Evolutionary conservation across 92 coral and sea anemone genomes (phyloP).

Genomic region (Epizoanthus scotinus): DNA sequence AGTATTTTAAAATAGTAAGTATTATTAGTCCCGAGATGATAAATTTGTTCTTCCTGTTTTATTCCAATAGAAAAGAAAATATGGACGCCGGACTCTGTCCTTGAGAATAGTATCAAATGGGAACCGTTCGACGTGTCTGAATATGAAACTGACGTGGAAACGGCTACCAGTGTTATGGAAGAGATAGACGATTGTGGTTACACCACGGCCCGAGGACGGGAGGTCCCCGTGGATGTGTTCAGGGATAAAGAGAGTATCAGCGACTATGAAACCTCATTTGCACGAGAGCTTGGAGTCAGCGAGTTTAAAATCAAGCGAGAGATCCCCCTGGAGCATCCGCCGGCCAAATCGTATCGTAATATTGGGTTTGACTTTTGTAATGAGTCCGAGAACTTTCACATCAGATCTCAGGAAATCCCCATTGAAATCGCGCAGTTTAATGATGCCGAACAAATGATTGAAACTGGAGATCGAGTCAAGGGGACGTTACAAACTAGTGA

Average conservation of each 20-base stretch:
- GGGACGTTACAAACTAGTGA: not conserved
- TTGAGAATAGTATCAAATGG: constrained; percentile 56
- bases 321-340: not conserved
- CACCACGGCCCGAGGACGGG: not conserved
- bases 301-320: constrained; percentile 25
- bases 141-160: constrained; percentile 61
- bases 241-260: not conserved
- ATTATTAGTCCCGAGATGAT: too few species aligned
- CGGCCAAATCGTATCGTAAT: not conserved
- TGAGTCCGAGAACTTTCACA: constrained; percentile 3
- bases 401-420: constrained; percentile 26
- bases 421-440: constrained; percentile 32
- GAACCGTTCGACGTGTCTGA: constrained; percentile 81
- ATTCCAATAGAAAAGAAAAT: constrained; percentile 35
- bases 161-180: constrained; percentile 57
- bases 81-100: constrained; percentile 39
- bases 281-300: not conserved
- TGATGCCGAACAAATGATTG: constrained; percentile 35
- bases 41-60: not conserved
- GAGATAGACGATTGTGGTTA: constrained; percentile 49
- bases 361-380: constrained; percentile 13
- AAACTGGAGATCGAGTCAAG: constrained; percentile 9
- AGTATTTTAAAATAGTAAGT: too few species aligned
- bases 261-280: not conserved
- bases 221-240: constrained; percentile 14